Base-by-base conservation (phyloP, 1,140 invertebrate genomes). In the Ditylenchus dipsaci region DNA sequence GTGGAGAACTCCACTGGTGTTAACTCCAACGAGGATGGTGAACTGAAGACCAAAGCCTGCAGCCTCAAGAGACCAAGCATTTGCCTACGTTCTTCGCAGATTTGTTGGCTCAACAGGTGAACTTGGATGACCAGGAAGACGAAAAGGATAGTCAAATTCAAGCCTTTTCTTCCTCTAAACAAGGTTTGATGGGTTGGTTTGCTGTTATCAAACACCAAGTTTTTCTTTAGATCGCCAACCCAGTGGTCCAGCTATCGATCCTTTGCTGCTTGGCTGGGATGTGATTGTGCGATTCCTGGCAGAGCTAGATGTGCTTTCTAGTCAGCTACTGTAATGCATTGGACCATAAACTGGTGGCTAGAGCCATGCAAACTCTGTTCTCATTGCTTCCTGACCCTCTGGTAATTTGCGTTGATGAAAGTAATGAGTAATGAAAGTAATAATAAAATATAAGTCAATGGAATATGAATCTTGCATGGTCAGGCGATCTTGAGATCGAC, bases 261-360 rank as follows among this genome's bases (percentile, higher is more conserved):
- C 68, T 9, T n/a, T 21, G 23, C 33, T 71, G 17, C 30, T 73
- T 1, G 43, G 21, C 1, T 71, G 69, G 69, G 69, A 72, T 73
- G 56, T 53, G 5, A 8, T 71, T 68, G 57, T 71, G n/a, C 66
- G 47, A 19, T 71, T 71, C 29, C 30, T 71, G 13, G 68, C 23
- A 15, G 69, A 73, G 30, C 33, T 71, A 45, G 69, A 71, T 56
- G 69, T 71, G 5, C 67, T 62, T 15, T 57, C 69, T 9, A 57
- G 69, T 72, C 8, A 43, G 59, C 17, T 71, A 71, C 63, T 60
- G 68, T 26, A 45, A 60, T 30, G 68, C 69, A 21, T 56, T 71
- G 33, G 26, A 59, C 19, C 7, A 21, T 13, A 26, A 43, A n/a
- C 23, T 57, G 19, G 56, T 59, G 17, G 33, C 53, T 9, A 27